Conservation (phyloP, 2,888 invertebrate species). For the Metallyticus violacea region DNA sequence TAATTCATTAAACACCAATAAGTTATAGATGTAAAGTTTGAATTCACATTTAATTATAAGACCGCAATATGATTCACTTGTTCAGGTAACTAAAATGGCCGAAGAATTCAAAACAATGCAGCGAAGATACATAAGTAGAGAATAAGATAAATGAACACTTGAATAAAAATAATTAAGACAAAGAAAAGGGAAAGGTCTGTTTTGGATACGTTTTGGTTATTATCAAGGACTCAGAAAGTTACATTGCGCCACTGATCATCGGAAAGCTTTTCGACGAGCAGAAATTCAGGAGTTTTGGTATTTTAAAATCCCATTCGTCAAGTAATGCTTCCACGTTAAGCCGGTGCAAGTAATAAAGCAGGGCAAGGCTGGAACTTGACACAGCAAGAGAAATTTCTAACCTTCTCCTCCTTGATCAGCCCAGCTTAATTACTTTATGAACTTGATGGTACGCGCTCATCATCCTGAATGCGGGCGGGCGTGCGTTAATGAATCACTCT, state of each 20-base stretch:
- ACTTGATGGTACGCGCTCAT: background rate
- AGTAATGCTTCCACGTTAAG: background rate
- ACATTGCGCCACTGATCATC: background rate
- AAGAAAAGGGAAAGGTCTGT: too few species aligned
- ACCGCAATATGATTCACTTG: too few species aligned
- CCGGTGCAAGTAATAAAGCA: background rate
- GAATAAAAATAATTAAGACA: too few species aligned
- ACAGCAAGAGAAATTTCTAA: background rate
- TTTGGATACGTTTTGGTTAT: too few species aligned
- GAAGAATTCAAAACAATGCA: too few species aligned
- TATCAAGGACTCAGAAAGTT: background rate
- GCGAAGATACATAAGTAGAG: too few species aligned
- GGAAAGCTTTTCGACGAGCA: background rate
- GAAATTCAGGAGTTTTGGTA: background rate
- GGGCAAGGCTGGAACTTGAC: background rate
- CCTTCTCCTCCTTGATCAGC: background rate
- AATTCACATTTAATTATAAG: too few species aligned
- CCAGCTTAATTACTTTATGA: slow-evolving; percentile 15
- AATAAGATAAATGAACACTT: too few species aligned
- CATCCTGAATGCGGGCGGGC: background rate
- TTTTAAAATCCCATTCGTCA: too few species aligned
- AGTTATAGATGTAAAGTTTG: too few species aligned
- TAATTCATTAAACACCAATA: too few species aligned
- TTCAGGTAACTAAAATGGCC: too few species aligned
- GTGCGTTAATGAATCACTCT: background rate